A percentile compares a stretch with the other conserved stretches of the same genome.
Evolutionary conservation across 2,113 vertebrate genomes (phyloP).

Genomic region (Protobothrops flavoviridis): DNA sequence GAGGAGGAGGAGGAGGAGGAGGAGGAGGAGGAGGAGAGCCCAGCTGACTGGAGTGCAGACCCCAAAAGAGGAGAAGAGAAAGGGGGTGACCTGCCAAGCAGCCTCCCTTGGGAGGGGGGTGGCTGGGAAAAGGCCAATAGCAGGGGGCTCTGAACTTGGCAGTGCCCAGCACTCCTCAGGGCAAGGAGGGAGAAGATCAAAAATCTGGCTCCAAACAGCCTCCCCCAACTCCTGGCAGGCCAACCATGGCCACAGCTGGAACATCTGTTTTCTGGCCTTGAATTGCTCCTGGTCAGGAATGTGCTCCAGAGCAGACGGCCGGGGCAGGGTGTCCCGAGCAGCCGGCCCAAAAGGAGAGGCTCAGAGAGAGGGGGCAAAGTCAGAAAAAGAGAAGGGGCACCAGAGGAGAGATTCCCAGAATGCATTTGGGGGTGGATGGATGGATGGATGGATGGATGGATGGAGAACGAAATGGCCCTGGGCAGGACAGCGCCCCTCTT

Average conservation of each 20-base stretch:
- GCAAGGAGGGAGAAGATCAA: neutral
- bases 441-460: neutral
- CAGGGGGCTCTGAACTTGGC: neutral
- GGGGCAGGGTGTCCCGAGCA: neutral
- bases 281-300: neutral
- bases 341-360: slow-evolving; percentile 26
- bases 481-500: neutral
- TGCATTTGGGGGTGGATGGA: neutral
- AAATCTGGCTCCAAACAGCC: neutral
- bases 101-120: neutral
- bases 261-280: slow-evolving; percentile 21
- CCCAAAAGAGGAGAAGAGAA: neutral
- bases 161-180: neutral
- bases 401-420: neutral
- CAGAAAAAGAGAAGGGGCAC: slow-evolving; percentile 21
- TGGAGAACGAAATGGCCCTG: neutral
- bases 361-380: slow-evolving; percentile 30
- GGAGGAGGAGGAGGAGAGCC: neutral
- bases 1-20: slow-evolving; percentile 45
- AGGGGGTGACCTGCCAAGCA: neutral
- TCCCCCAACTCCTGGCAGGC: neutral
- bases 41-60: slow-evolving; percentile 17
- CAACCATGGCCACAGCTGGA: neutral
- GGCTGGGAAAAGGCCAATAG: neutral
- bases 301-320: neutral